These are phyloP conservation scores for Reticulitermes lucifugus DNA, from an alignment of 2,888 invertebrate genomes.

Conservation along the genomic window DNA sequence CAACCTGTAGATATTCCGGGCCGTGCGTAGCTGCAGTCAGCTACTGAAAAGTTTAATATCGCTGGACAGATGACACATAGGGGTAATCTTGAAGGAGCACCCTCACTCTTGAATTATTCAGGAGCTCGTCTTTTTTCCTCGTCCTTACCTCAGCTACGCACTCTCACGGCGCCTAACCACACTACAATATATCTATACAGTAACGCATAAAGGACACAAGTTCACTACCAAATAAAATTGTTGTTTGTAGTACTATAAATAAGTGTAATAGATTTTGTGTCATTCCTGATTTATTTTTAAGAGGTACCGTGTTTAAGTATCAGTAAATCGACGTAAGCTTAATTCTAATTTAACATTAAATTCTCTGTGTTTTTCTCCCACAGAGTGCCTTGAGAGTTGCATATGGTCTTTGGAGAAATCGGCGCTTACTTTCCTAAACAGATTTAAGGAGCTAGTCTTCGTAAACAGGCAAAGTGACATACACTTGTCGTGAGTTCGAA, in stretches of 20 bases:
- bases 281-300: no score
- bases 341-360: no score
- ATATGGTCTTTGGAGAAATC: no score
- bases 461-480: no score
- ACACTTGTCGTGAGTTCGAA: no score
- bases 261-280: no score
- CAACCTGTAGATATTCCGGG: background rate
- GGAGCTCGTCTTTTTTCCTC: conserved; percentile 33
- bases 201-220: conserved; percentile 20
- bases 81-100: conserved; percentile 30
- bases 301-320: no score
- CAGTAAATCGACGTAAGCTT: no score
- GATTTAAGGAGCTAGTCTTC: no score
- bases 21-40: background rate
- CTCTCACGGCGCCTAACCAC: background rate
- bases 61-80: conserved; percentile 43
- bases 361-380: no score
- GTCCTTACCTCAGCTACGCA: background rate
- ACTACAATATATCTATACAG: background rate
- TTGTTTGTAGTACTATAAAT: background rate
- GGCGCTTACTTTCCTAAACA: no score
- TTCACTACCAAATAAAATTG: background rate
- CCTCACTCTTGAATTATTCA: conserved; percentile 41
- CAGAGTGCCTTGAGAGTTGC: no score
- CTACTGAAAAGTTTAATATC: conserved; percentile 38